phyloP scores from a whole-genome alignment of 2,113 vertebrate species.

The Heterotilapia buettikoferi region DNA sequence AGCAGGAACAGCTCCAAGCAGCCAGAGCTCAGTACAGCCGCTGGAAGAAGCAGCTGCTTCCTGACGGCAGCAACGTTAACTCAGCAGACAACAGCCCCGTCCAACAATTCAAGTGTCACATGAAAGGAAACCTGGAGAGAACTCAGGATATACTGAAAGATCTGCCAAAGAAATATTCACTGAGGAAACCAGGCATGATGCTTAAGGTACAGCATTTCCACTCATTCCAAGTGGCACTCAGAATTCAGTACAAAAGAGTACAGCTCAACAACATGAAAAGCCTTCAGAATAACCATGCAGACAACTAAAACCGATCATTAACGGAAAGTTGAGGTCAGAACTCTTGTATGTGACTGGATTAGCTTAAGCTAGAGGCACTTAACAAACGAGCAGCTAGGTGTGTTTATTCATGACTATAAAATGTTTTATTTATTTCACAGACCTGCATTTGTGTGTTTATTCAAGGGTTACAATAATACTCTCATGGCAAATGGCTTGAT shows the following conservation, averaged over 20 bases:
- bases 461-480: not conserved
- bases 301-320: not conserved
- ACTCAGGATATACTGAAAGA: conserved; percentile 53
- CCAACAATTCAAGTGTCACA: conserved; percentile 51
- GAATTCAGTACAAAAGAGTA: not conserved
- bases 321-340: not conserved
- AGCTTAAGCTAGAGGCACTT: not conserved
- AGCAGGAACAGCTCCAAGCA: conserved; percentile 40
- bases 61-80: not conserved
- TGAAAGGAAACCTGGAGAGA: conserved; percentile 37
- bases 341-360: not conserved
- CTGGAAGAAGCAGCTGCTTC: conserved; percentile 1
- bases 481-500: fast-evolving
- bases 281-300: not conserved
- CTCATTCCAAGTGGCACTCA: not conserved
- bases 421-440: not conserved
- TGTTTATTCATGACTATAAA: not conserved
- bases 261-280: not conserved
- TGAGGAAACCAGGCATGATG: conserved; percentile 31
- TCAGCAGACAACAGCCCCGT: not conserved
- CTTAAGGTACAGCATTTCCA: conserved; percentile 34
- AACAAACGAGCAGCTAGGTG: not conserved
- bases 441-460: not conserved
- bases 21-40: conserved; percentile 27
- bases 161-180: conserved; percentile 37